Evolutionary conservation across 2,888 invertebrate species (phyloP).

Genomic region (Zaprionus obscuricornis): DNA sequence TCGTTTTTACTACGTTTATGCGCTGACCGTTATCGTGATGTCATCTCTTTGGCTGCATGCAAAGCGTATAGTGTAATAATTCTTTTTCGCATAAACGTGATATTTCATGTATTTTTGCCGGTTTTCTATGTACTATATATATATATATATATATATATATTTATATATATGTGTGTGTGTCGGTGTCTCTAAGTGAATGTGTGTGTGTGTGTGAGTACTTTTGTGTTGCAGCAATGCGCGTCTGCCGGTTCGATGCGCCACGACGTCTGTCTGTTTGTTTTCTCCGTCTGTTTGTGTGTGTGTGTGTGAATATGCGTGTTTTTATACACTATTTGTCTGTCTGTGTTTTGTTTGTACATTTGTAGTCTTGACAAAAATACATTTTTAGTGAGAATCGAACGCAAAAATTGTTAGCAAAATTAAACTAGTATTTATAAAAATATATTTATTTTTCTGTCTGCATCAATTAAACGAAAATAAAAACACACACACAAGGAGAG

Average conservation of each 20-base stretch:
- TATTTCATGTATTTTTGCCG: background rate
- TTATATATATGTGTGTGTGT: background rate
- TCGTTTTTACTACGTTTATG: slow-evolving; percentile 40
- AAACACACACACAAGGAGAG: background rate
- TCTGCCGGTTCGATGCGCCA: slow-evolving; percentile 38
- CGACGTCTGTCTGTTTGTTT: slow-evolving; percentile 15
- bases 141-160: no score
- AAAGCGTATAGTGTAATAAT: no score
- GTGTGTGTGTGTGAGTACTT: slow-evolving; percentile 2
- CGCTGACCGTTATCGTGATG: slow-evolving; percentile 37
- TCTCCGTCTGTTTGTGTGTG: slow-evolving; percentile 4
- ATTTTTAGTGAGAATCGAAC: slow-evolving; percentile 38
- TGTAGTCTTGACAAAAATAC: slow-evolving; percentile 66
- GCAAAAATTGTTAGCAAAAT: slow-evolving; percentile 43
- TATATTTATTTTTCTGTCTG: background rate
- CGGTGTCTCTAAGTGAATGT: slow-evolving; percentile 5
- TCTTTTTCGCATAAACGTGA: slow-evolving; percentile 26
- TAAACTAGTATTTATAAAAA: slow-evolving; percentile 50
- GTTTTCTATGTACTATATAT: no score
- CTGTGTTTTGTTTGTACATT: slow-evolving; percentile 41
- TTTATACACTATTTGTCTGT: background rate
- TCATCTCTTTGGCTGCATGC: slow-evolving; percentile 17
- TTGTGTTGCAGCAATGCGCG: slow-evolving; percentile 37
- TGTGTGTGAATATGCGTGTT: slow-evolving; percentile 9
- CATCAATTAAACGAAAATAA: slow-evolving; percentile 32